Base-by-base conservation (phyloP, 2,888 invertebrate genomes). In the Saturnia pavonia region DNA sequence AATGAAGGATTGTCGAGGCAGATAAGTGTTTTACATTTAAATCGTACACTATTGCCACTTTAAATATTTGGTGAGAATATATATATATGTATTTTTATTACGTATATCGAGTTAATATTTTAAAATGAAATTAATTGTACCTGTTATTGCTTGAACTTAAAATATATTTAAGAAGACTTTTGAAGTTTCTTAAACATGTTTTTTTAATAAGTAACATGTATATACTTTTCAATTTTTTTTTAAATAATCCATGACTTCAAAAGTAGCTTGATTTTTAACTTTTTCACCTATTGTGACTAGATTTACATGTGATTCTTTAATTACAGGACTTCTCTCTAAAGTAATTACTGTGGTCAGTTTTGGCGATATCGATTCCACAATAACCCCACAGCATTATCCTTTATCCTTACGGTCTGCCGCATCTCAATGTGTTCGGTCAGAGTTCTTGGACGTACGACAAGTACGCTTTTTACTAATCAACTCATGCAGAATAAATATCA, bases 1-100 rank as follows among this genome's bases (percentile, higher is more conserved):
- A 91, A 92, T 91, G 90, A 88, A 88, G 87, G 86, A 91, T 92
- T 92, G 91, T 93, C 84, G 85, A 77, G 81, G 79, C 78, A 76
- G 78, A 77, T 83, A 81, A 76, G 80, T 86, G 78, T 85, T 84
- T 84, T 79, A 75, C 86, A 82, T 85, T 85, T 75, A 82, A 84
- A 85, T 84, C 80, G 76, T 80, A 76, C 81, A 83, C 78, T 76
- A 79, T 79, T 74, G 75, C 76, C 70, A 76, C 71, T 77, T 77
- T 79, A 79, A 83, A 82, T 83, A 81, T 82, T 84, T 73, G 83
- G 76, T 79, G 74, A 71, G 74, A 72, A 72, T 48, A 25, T 16
- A n/a, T n/a, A n/a, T n/a, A n/a, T n/a, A n/a, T n/a, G n/a, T n/a
- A 66, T 66, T 48, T 25, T 34, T 51, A 67, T 60, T 60, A 27